Conservation (phyloP, 30 jellyfish, hydroid and myxozoan genomes). For the Hydra vulgaris region DNA sequence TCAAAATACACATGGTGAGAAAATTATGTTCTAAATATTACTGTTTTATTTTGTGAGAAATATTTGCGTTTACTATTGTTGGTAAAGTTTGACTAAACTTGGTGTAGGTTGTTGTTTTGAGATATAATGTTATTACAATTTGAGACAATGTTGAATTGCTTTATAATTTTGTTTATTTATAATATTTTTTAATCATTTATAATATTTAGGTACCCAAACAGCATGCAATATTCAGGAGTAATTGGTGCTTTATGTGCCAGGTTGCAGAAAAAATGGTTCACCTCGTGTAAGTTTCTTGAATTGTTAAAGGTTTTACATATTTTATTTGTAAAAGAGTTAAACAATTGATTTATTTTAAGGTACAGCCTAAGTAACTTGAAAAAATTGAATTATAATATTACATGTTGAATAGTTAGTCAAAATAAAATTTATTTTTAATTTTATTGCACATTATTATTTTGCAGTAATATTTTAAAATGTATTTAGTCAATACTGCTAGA, state of each 20-base stretch:
- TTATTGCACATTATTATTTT: neutral
- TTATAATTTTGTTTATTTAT: neutral
- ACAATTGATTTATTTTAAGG: neutral
- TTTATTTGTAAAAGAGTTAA: neutral
- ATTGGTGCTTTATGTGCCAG: neutral
- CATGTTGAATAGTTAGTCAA: neutral
- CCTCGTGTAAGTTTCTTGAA: neutral
- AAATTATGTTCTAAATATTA: neutral
- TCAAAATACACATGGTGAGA: neutral
- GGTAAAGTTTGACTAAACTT: neutral
- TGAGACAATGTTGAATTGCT: neutral
- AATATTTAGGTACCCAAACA: neutral
- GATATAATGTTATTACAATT: neutral
- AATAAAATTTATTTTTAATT: no score
- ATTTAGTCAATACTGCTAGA: neutral
- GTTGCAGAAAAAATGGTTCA: neutral
- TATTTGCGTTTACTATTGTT: neutral
- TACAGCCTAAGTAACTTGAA: neutral
- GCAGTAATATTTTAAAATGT: neutral
- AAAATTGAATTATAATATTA: neutral
- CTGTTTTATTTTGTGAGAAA: neutral
- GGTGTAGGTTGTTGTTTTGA: neutral
- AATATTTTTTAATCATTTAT: neutral
- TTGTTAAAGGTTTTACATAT: neutral
- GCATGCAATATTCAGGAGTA: neutral